phyloP scores from a whole-genome alignment of 2,113 vertebrate genomes.

The Ascaphus truei region DNA sequence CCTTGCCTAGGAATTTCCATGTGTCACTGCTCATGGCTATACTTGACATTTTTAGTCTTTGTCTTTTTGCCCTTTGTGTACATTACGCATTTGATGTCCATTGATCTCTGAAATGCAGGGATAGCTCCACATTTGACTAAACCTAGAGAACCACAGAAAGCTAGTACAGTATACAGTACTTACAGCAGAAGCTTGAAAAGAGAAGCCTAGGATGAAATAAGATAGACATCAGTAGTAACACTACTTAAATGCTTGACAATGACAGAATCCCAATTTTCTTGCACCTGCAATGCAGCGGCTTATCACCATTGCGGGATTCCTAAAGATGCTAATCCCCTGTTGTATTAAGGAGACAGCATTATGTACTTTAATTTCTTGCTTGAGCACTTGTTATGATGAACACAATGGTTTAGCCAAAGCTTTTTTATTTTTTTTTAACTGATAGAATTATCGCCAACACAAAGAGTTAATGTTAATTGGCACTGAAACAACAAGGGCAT shows the following conservation, averaged over 20 bases:
- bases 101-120: neutral
- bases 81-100: neutral
- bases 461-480: conserved; percentile 22
- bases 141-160: neutral
- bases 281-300: conserved; percentile 16
- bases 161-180: no score
- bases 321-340: conserved; percentile 6
- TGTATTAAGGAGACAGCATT: neutral
- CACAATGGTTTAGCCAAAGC: no score
- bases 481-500: conserved; percentile 34
- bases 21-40: no score
- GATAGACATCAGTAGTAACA: neutral
- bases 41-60: no score
- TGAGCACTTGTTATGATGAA: no score
- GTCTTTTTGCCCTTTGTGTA: no score
- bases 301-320: conserved; percentile 6
- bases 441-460: conserved; percentile 15
- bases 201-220: neutral
- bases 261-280: neutral
- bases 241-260: neutral
- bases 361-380: neutral
- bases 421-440: neutral
- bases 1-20: no score
- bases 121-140: neutral
- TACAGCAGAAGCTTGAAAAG: no score